Base-by-base conservation (phyloP, 2,888 invertebrate genomes). In the Desoria tigrina region DNA sequence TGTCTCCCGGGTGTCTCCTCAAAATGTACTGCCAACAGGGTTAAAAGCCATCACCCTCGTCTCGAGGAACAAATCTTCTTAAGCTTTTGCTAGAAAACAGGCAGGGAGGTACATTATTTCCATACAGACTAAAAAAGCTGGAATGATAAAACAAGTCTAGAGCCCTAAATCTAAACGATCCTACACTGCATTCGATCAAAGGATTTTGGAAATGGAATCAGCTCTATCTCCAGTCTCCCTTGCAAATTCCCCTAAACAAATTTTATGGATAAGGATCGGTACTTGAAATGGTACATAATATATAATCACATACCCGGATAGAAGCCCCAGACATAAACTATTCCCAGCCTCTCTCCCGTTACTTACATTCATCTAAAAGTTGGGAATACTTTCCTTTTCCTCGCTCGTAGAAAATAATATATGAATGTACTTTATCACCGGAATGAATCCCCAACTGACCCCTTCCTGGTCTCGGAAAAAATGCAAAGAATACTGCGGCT, bases 21-120 rank as follows among this genome's bases (percentile, higher is more conserved):
- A 7, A 11, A 4, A 32, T 32, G 6, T 66, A 42, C 58, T 32
- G 60, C 53, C 27, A 58, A 59, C 57, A 62, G 69, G 71, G 69
- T 73, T 73, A 69, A 74, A 72, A 73, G 74, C 66, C 74, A 63
- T 56, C 64, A 66, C 63, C 70, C 72, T 67, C 54, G 39, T 23
- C 39, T 56, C 49, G 28, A 32, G 56, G 37, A 62, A 68, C 68
- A 68, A 68, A 68, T 68, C 60, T 60, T 56, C 32, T 60, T 63
- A 56, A 63, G 59, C 45, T 62, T 55, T 32, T 32, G 11, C 32
- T 32, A 7, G 11, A 32, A n/a, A 28, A 54, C 37, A 32, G 18
- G 21, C 53, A 53, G 2, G n/a, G 23, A 50, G 24, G 18, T 27
- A 27, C 51, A 23, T 28, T 55, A 55, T 32, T 23, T 54, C 32